Base-by-base conservation (phyloP, 2,797 vertebrate species). In the Hemitrygon akajei region DNA sequence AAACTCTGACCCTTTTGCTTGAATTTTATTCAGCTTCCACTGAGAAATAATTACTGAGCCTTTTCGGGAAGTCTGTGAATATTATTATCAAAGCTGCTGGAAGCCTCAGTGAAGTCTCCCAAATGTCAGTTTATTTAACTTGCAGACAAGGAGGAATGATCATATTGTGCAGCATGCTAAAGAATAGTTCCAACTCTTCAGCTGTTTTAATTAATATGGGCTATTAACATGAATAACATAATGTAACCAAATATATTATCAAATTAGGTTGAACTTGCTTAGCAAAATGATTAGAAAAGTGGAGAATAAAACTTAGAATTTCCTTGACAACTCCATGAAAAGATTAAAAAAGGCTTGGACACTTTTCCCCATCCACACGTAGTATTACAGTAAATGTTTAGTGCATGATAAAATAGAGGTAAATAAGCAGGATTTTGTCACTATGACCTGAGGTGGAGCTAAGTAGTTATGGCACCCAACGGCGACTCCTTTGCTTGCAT, bases 61-160 rank as follows among this genome's bases (percentile, higher is more conserved):
- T 93, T 93, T 93, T 14, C 14, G 40, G 27, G 14, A 71, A 76
- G 71, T 76, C 69, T n/a, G 47, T 75, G 91, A 76, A 75, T 73
- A 76, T 76, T 93, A 69, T 71, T 7, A 56, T 75, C 71, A 93
- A 93, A 76, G 86, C 60, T 89, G 86, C 20, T 66, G 37, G 37
- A 92, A 92, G 37, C 93, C 71, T 93, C 69, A 75, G 71, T 76
- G 91, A 71, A 71, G 71, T 76, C 91, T 14, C 91, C 63, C 91
- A 93, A 93, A 93, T 93, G 91, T 93, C 91, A 93, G 69, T 76
- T 73, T 93, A 76, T 93, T 93, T 75, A 93, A 76, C 69, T 76
- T 93, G 37, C 91, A 93, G 73, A 30, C 91, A 75, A 75, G n/a
- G 37, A 73, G 71, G 76, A 76, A 75, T 93, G 76, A 93, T 92